Evolutionary conservation across 2,888 invertebrate species (phyloP).

Genomic region (Parapristionchus giblindavisi): DNA sequence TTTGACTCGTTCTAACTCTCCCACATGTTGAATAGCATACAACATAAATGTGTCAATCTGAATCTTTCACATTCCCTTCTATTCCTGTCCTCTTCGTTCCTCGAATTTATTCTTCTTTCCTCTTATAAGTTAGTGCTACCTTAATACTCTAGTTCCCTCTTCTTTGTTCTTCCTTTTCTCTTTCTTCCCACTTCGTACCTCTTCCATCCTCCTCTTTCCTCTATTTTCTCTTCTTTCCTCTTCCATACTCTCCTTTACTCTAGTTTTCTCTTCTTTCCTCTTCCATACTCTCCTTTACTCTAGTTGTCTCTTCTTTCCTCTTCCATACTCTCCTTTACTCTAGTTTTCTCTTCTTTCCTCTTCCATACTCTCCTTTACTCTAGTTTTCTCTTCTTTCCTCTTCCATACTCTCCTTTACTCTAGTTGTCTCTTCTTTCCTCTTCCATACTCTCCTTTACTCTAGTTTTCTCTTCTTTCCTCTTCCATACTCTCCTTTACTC

Average conservation of each 20-base stretch:
- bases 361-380: background rate
- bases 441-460: background rate
- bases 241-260: background rate
- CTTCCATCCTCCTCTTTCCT: constrained; percentile 1
- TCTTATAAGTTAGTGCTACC: constrained; percentile 25
- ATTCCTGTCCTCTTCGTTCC: background rate
- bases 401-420: background rate
- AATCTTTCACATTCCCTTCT: constrained; percentile 13
- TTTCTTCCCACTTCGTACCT: no score
- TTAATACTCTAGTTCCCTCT: constrained; percentile 13
- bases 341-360: background rate
- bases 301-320: constrained; percentile 11
- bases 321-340: background rate
- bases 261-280: constrained; percentile 19
- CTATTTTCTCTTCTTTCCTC: constrained; percentile 10
- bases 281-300: constrained; percentile 23
- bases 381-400: background rate
- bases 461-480: background rate
- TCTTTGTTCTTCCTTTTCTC: constrained; percentile 27
- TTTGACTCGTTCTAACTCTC: no score
- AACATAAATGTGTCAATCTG: no score
- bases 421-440: background rate
- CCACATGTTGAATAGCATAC: no score
- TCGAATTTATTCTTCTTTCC: constrained; percentile 25
- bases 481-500: no score